Base-by-base conservation (phyloP, 2,888 invertebrate genomes). In the Lasioglossum figueresi region DNA sequence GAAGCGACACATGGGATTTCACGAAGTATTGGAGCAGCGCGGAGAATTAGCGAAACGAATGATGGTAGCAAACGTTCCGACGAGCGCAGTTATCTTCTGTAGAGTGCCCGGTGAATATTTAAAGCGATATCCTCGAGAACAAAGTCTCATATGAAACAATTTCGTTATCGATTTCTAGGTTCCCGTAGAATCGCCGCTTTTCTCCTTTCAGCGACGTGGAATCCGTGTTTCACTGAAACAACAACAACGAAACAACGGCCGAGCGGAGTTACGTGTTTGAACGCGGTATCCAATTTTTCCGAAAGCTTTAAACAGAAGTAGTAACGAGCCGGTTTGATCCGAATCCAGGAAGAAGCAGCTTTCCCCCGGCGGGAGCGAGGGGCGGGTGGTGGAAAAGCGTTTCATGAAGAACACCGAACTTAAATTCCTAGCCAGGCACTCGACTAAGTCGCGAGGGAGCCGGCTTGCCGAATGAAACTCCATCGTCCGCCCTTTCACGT, bases 351-450 rank as follows among this genome's bases (percentile, higher is more conserved):
- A 82, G 83, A 82, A 80, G 83, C 84, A 81, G 80, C 68, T 80
- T 56, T 23, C 45, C 59, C 56, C 76, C 80, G 16, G 45, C 52
- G 31, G 4, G 16, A 16, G n/a, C n/a, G n/a, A 10, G 10, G n/a
- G 56, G 3, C 2, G n/a, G 27, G 31, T 6, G 34, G 37, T 59
- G 37, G 63, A 71, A 56, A 76, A 83, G 78, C 82, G 79, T 83
- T 86, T 83, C 74, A 76, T 63, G 81, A 87, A 84, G 84, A 85
- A 88, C 72, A 85, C 63, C 79, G 74, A 89, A 91, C 88, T 91
- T 91, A 88, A 91, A 91, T 89, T 91, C 87, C 77, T 84, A 75
- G 82, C 87, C 76, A 78, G 83, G 66, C 85, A 85, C 83, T 87
- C 79, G 75, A 85, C 86, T 84, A 82, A 85, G 74, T 87, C 87